Evolutionary conservation across 1,140 invertebrate species (phyloP).

Genomic region (Drosophila bocqueti): DNA sequence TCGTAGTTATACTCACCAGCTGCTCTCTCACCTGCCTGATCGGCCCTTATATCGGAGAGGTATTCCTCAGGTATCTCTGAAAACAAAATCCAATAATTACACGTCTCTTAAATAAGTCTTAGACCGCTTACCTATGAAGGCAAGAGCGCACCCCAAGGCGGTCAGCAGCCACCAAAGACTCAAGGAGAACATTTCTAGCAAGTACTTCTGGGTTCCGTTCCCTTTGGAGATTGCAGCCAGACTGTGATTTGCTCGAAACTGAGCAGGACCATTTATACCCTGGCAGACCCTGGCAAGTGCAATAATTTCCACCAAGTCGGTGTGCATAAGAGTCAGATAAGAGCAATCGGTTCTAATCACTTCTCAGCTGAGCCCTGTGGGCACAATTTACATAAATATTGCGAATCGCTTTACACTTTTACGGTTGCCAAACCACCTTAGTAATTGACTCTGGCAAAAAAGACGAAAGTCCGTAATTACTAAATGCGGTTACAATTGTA

Average conservation of each 20-base stretch:
- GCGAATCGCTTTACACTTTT: conserved; percentile 41
- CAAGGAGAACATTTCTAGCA: conserved; percentile 22
- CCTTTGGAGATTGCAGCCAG: conserved; percentile 29
- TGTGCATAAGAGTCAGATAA: conserved; percentile 46
- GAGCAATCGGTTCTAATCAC: conserved; percentile 24
- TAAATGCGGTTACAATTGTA: conserved; percentile 10
- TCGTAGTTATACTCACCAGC: conserved; percentile 68
- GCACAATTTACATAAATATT: conserved; percentile 63
- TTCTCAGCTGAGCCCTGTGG: conserved; percentile 18
- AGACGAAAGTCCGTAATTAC: conserved; percentile 26
- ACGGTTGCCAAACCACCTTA: conserved; percentile 57
- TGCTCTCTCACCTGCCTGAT: conserved; percentile 27
- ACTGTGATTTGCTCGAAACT: conserved; percentile 37
- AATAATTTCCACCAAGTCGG: conserved; percentile 25
- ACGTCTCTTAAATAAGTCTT: too few species aligned
- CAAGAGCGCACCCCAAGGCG: conserved; percentile 14
- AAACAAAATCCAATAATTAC: not conserved
- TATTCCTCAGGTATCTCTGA: conserved; percentile 47
- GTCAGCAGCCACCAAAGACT: conserved; percentile 29
- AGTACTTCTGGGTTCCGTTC: conserved; percentile 30
- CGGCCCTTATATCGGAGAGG: conserved; percentile 31
- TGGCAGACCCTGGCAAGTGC: conserved; percentile 5
- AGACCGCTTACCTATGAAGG: conserved; percentile 21
- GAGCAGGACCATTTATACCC: conserved; percentile 59
- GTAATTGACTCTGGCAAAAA: conserved; percentile 24